These are phyloP conservation scores for Drosophila paranaensis DNA, from an alignment of 2,888 invertebrate genomes.

Conservation along the genomic window DNA sequence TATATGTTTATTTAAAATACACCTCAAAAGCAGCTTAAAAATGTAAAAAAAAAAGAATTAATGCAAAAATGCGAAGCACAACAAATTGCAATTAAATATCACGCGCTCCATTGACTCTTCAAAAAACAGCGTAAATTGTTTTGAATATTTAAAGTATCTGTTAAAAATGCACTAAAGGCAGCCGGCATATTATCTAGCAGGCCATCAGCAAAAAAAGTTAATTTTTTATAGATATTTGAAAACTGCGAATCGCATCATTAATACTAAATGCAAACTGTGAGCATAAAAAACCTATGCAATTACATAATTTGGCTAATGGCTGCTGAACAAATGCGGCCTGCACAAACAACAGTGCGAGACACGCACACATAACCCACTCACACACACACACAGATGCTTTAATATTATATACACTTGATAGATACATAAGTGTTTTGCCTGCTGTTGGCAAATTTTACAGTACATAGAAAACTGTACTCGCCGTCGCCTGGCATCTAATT, in stretches of 20 bases:
- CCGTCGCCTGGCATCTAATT: conserved; percentile 61
- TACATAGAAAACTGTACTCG: conserved; percentile 73
- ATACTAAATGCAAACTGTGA: conserved; percentile 18
- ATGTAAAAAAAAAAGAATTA: no score
- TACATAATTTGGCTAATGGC: conserved; percentile 60
- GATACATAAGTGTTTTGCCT: conserved; percentile 38
- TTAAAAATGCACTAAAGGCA: conserved; percentile 2
- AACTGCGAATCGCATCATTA: conserved; percentile 3
- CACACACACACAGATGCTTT: conserved; percentile 1
- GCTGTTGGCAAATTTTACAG: conserved; percentile 56
- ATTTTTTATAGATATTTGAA: conserved; percentile 4
- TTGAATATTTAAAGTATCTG: conserved; percentile 2
- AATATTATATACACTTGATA: conserved; percentile 43
- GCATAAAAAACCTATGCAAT: conserved; percentile 28
- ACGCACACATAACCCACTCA: conserved; percentile 22
- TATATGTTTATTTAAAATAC: background rate
- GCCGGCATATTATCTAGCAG: background rate
- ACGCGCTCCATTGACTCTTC: conserved; percentile 5
- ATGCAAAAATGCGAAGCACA: background rate
- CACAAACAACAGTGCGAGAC: conserved; percentile 33
- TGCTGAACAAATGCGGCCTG: conserved; percentile 40
- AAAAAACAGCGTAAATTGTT: background rate
- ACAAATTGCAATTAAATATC: conserved; percentile 9
- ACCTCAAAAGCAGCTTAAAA: background rate
- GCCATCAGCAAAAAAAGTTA: conserved; percentile 2